Base-by-base conservation (phyloP, 1,140 invertebrate species). In the Neodiprion lecontei region DNA sequence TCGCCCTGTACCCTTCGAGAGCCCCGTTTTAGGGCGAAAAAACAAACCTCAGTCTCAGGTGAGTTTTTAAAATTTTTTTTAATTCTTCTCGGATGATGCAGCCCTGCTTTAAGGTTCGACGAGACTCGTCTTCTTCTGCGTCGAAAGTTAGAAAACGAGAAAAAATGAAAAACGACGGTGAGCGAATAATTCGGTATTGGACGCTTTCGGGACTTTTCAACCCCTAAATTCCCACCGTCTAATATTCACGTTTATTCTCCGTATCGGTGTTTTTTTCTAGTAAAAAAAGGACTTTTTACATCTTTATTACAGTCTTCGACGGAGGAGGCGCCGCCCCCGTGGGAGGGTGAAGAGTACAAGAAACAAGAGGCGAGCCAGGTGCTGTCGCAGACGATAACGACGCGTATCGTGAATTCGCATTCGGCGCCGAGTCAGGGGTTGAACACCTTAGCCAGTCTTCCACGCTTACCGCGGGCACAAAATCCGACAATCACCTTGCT, bases 401-500 rank as follows among this genome's bases (percentile, higher is more conserved):
- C 88, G 65, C 89, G 91, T 21, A 89, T 93, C 70, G 90, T 92
- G 14, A 92, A 91, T 61, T 93, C 92, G 50, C 91, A 91, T 74
- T 92, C 92, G 49, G 91, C 92, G 0, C 92, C 92, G 1, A 86
- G 89, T 65, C 90, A 91, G 47, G 92, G 91, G 28, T 88, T 93
- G 77, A 90, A 89, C 81, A 88, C 90, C 1, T 86, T 92, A 72
- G 89, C 89, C 17, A 87, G 85, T 40, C 83, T 86, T 75, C 86
- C 85, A 76, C 85, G 91, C 72, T 87, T 96, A 78, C 95, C 95
- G 9, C 91, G 91, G 82, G 94, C 94, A 48, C 95, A 96, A 88
- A 96, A 96, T 89, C 95, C 96, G 7, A 96, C 95, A 7, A 94
- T 97, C 77, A 97, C 95, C 2, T 87, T 97, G 69, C 89, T 97